Base-by-base conservation (phyloP, 1,140 invertebrate genomes). In the Drosophila serrata region DNA sequence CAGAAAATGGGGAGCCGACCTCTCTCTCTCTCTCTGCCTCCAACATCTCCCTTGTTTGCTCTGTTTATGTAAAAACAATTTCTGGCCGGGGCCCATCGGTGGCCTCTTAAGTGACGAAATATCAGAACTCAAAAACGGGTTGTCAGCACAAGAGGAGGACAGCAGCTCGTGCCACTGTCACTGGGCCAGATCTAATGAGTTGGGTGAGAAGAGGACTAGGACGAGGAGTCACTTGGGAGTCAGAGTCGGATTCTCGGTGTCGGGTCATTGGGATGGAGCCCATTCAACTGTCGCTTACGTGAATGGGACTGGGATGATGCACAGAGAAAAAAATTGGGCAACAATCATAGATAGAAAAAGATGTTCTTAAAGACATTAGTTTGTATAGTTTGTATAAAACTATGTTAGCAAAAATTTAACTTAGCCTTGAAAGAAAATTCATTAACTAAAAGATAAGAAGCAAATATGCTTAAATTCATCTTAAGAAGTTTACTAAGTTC, bases 201-300 rank as follows among this genome's bases (percentile, higher is more conserved):
- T 37, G 51, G 19, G 59, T 33, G 67, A 22, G 13, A 17, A 7
- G 35, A 24, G 60, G n/a, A 17, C 29, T n/a, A 7, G 55, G 29
- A 42, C 39, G 11, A 43, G 35, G 19, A 48, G 53, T 22, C 51
- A n/a, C 24, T 24, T 4, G 24, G 35, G 19, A 48, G 59, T 22
- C 72, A 40, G 17, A 46, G 13, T 49, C 17, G 53, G 43, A 55
- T 43, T 61, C 64, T 61, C 64, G 77, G 56, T 63, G 72, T 57
- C 31, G 48, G 81, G 72, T 85, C 81, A 84, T 64, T 68, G 58
- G 80, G 55, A 85, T 76, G 81, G 45, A 55, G 53, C 64, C 65
- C 81, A 85, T 80, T 85, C 81, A 85, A 67, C 76, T 84, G 81
- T 80, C 81, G 65, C 61, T 48, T 63, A 56, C 61, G 72, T 70